phyloP scores from a whole-genome alignment of 30 jellyfish, hydroid and myxozoan genomes.

The Chrysaora quinquecirrha region DNA sequence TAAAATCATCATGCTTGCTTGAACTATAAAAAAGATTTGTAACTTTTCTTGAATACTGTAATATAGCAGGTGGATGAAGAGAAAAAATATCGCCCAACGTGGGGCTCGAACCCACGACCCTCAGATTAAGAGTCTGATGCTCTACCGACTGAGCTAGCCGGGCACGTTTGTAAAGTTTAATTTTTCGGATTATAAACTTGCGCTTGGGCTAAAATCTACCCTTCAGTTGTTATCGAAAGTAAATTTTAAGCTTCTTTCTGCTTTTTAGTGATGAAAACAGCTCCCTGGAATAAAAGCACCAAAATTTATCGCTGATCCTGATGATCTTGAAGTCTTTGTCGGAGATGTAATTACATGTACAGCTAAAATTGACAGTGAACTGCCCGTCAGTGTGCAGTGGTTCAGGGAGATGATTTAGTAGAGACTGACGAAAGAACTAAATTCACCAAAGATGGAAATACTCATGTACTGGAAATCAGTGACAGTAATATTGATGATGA shows the following conservation, averaged over 20 bases:
- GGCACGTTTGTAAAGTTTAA: slow-evolving; percentile 47
- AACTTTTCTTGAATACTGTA: too few relatives aligned
- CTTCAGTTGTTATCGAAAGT: too few relatives aligned
- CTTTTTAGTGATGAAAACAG: too few relatives aligned
- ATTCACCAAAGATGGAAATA: slow-evolving; percentile 19
- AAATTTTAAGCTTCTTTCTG: too few relatives aligned
- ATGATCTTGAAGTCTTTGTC: slow-evolving; percentile 40
- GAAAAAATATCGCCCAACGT: background rate
- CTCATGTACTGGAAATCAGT: slow-evolving; percentile 44
- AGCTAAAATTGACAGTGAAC: slow-evolving; percentile 33
- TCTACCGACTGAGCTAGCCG: slow-evolving; percentile 87
- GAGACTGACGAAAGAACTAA: slow-evolving; percentile 36
- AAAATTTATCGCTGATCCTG: slow-evolving; percentile 34
- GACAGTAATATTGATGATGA: slow-evolving; percentile 83
- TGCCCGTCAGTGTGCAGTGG: slow-evolving; percentile 55
- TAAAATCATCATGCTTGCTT: too few relatives aligned
- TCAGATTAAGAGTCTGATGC: slow-evolving; percentile 45
- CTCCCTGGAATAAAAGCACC: too few relatives aligned
- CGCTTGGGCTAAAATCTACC: background rate
- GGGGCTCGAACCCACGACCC: slow-evolving; percentile 6
- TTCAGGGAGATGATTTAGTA: slow-evolving; percentile 36
- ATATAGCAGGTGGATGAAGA: slow-evolving; percentile 84
- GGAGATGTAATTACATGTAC: slow-evolving; percentile 40
- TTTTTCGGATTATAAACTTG: too few relatives aligned
- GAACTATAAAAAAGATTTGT: too few relatives aligned